Evolutionary conservation across 2,888 invertebrate genomes (phyloP).

Genomic region (Peribatodes rhomboidaria): DNA sequence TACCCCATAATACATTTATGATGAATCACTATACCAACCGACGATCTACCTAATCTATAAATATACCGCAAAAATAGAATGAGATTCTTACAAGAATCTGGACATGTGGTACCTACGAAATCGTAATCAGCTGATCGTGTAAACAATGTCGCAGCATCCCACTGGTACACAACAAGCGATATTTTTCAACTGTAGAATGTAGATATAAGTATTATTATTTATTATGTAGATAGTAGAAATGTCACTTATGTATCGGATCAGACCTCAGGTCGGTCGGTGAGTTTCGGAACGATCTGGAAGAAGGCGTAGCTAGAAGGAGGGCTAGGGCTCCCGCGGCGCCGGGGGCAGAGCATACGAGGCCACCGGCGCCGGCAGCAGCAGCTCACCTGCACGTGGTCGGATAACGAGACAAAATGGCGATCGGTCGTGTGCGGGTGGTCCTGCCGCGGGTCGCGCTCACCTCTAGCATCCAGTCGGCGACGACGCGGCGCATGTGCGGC

Average conservation of each 20-base stretch:
- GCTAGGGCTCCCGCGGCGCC: constrained; percentile 20
- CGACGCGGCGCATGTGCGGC: constrained; percentile 95
- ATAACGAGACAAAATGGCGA: constrained; percentile 80
- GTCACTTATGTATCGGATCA: neutral
- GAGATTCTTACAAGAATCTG: constrained; percentile 67
- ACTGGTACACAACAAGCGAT: constrained; percentile 41
- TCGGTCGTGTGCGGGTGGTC: constrained; percentile 57
- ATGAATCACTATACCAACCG: constrained; percentile 23
- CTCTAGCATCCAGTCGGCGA: constrained; percentile 99
- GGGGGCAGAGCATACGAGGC: constrained; percentile 21
- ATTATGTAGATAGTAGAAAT: constrained; percentile 6
- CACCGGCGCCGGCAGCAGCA: constrained; percentile 59
- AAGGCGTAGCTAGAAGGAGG: neutral
- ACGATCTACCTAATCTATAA: constrained; percentile 1
- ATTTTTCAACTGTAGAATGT: constrained; percentile 3
- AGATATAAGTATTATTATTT: no score
- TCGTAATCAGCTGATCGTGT: constrained; percentile 82
- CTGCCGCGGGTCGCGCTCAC: constrained; percentile 87
- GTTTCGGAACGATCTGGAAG: neutral
- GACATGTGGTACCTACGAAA: constrained; percentile 54
- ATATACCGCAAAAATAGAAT: constrained; percentile 18
- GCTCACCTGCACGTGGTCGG: constrained; percentile 78
- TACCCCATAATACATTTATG: constrained; percentile 17
- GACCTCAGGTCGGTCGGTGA: neutral
- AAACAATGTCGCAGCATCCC: constrained; percentile 70